Percentiles rank a stretch among this genome's conserved stretches.
Conservation (phyloP, 2,113 vertebrate species). For the Sander lucioperca region DNA sequence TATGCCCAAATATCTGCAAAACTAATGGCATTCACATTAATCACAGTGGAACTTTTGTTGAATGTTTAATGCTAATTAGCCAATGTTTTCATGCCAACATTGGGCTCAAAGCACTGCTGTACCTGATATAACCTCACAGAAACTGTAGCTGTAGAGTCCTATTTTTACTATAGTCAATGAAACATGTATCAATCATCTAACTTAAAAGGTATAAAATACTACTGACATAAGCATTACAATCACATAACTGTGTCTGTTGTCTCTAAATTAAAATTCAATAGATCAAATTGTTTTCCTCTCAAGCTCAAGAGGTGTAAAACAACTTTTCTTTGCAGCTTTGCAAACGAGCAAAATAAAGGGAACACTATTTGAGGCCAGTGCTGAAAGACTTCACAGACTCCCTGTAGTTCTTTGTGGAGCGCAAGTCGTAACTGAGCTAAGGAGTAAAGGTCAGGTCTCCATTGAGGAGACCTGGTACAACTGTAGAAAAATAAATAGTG, state of each 20-base stretch:
- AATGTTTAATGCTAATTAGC: no score
- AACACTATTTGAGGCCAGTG: constrained; percentile 39
- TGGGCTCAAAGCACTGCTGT: constrained; percentile 1
- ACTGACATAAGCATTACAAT: neutral
- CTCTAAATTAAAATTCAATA: constrained; percentile 8
- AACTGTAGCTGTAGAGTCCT: neutral
- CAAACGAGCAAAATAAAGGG: constrained; percentile 30
- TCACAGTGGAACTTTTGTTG: no score
- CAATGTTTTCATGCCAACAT: neutral
- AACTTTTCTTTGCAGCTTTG: constrained; percentile 30
- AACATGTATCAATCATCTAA: neutral
- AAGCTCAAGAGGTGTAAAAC: constrained; percentile 7
- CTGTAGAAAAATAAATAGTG: constrained; percentile 76
- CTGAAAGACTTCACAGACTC: constrained; percentile 52
- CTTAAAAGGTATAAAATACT: neutral
- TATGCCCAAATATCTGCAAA: no score
- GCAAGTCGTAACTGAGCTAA: constrained; percentile 51
- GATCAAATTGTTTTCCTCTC: constrained; percentile 8
- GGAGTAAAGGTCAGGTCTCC: constrained; percentile 71
- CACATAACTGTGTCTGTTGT: constrained; percentile 7
- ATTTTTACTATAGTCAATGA: neutral
- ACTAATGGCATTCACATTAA: no score
- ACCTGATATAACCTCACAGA: neutral
- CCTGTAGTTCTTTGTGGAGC: constrained; percentile 51
- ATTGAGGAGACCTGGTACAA: constrained; percentile 52